A percentile compares a stretch with the other conserved stretches of the same genome.
phyloP scores from a whole-genome alignment of 2,797 vertebrate genomes.

The Pangasius larnaudii region DNA sequence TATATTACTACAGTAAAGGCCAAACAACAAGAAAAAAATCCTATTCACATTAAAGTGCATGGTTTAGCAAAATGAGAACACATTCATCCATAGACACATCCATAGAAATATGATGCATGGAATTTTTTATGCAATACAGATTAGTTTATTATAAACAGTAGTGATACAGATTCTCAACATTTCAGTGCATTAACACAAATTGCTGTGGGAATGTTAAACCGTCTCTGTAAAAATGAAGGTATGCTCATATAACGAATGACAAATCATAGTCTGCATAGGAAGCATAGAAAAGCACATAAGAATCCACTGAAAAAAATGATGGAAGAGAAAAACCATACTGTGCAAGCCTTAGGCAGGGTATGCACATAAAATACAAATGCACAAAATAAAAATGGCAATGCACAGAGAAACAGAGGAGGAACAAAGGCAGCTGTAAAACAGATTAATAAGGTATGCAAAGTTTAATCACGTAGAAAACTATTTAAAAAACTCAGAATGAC shows the following conservation, averaged over 20 bases:
- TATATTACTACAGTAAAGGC: neutral
- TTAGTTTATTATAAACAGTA: constrained; percentile 70
- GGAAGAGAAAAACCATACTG: constrained; percentile 10
- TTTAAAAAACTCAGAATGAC: neutral
- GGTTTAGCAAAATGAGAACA: constrained; percentile 28
- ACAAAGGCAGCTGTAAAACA: constrained; percentile 34
- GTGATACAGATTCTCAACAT: constrained; percentile 62
- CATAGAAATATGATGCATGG: constrained; percentile 68
- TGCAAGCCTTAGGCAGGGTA: neutral
- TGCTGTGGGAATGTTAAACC: constrained; percentile 26
- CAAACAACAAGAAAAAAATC: neutral
- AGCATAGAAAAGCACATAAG: constrained; percentile 34
- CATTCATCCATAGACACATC: constrained; percentile 60
- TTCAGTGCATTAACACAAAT: constrained; percentile 49
- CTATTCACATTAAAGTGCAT: neutral
- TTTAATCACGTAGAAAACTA: neutral
- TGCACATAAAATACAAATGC: constrained; percentile 22
- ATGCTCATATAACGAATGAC: constrained; percentile 52
- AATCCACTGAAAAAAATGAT: constrained; percentile 5
- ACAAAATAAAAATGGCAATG: constrained; percentile 27
- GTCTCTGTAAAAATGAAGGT: neutral
- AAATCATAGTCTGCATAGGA: constrained; percentile 55
- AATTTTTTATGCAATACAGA: constrained; percentile 49
- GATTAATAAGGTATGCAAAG: constrained; percentile 10
- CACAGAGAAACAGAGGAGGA: constrained; percentile 15